A percentile compares a stretch with the other conserved stretches of the same genome.
Evolutionary conservation across 53 echinoderm and acorn worm genomes (phyloP).

Genomic region (Zoroaster sp.): DNA sequence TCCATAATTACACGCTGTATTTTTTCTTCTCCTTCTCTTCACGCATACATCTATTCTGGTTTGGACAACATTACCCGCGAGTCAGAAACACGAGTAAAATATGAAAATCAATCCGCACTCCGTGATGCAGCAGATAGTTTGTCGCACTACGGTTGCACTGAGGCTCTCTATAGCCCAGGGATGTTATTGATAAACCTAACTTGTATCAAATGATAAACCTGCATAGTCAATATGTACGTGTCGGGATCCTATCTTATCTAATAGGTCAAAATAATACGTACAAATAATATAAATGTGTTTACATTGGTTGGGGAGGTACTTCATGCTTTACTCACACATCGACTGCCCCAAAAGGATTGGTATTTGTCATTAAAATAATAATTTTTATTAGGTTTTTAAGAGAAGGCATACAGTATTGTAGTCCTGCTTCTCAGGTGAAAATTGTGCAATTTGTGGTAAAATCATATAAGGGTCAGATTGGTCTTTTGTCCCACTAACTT

Average conservation of each 20-base stretch:
- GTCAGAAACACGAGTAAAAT: background rate
- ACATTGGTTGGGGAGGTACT: too few species aligned
- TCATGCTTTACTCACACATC: too few species aligned
- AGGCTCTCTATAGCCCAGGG: background rate
- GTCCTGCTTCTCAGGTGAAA: too few species aligned
- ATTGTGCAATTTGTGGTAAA: too few species aligned
- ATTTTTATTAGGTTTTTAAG: too few species aligned
- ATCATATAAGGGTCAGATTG: too few species aligned
- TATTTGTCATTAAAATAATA: too few species aligned
- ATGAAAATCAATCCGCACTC: constrained; percentile 1
- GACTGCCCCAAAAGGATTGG: too few species aligned
- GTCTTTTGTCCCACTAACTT: background rate
- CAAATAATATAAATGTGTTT: too few species aligned
- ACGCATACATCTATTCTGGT: background rate
- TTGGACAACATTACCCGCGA: background rate
- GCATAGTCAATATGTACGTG: background rate
- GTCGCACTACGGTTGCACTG: background rate
- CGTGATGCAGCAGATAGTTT: background rate
- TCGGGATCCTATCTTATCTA: background rate
- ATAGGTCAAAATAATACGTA: too few species aligned
- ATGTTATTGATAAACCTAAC: background rate
- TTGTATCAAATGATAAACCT: background rate
- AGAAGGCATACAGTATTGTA: too few species aligned
- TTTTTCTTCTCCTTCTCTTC: background rate
- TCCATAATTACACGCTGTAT: background rate